Conservation (phyloP, 2,113 vertebrate genomes). For the Rhynchopsitta pachyrhyncha region DNA sequence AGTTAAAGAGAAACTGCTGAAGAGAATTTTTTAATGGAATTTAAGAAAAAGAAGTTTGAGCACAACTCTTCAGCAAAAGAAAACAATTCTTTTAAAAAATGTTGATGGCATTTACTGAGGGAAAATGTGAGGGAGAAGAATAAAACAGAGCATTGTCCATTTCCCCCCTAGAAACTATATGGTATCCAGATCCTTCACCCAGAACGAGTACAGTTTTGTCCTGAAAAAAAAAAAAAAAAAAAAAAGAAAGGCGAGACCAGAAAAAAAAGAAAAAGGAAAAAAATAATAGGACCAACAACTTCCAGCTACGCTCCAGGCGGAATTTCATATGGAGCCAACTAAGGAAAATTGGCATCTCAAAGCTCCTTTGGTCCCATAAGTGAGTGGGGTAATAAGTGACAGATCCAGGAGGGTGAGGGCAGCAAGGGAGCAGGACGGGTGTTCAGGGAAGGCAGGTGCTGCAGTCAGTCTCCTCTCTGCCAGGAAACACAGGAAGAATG, state of each 20-base stretch:
- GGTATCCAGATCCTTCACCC: not conserved
- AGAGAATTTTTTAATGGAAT: not conserved
- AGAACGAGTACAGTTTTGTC: not conserved
- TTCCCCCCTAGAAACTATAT: not conserved
- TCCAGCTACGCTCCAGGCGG: not conserved
- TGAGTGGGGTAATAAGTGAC: conserved; percentile 73
- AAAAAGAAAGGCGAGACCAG: too few species aligned
- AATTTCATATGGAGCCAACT: conserved; percentile 42
- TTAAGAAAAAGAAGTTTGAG: not conserved
- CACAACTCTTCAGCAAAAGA: not conserved
- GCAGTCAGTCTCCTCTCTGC: conserved; percentile 66
- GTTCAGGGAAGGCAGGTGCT: conserved; percentile 75
- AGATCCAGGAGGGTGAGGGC: conserved; percentile 56
- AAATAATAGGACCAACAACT: not conserved
- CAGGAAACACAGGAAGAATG: conserved; percentile 84
- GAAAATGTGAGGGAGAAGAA: not conserved
- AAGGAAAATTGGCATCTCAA: conserved; percentile 3
- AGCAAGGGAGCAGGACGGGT: not conserved
- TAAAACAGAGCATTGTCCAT: not conserved
- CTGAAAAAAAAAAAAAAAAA: not conserved
- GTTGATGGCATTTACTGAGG: not conserved
- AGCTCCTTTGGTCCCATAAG: conserved; percentile 40
- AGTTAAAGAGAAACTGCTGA: not conserved
- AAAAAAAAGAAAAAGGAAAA: accelerated
- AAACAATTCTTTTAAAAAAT: not conserved